phyloP scores from a whole-genome alignment of 2,797 vertebrate species.

The Momotus momota region DNA sequence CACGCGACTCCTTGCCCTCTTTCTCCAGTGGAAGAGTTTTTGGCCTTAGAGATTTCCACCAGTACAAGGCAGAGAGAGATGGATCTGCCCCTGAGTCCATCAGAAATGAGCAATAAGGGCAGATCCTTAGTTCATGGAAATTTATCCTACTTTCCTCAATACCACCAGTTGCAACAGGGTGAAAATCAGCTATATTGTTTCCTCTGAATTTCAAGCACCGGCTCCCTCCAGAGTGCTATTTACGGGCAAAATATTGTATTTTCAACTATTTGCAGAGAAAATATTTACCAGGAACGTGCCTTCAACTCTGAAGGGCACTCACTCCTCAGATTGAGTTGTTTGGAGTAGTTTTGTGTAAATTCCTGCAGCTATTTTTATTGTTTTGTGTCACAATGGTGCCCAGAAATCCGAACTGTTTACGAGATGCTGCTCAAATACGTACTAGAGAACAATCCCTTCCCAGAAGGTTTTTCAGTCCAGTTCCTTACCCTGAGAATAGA shows the following conservation, averaged over 20 bases:
- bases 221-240: background rate
- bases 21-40: background rate
- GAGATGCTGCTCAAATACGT: background rate
- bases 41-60: accelerated
- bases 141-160: too few relatives aligned
- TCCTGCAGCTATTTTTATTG: conserved; percentile 31
- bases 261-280: background rate
- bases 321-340: background rate
- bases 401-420: conserved; percentile 46
- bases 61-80: background rate
- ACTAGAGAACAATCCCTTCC: background rate
- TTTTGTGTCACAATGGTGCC: conserved; percentile 42
- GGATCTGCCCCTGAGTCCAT: accelerated
- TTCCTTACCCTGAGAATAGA: background rate
- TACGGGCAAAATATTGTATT: background rate
- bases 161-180: too few relatives aligned
- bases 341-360: conserved; percentile 8
- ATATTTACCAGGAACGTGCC: background rate
- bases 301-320: background rate
- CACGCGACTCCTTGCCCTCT: background rate
- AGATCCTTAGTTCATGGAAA: background rate
- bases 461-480: conserved; percentile 26
- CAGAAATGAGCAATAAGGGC: background rate
- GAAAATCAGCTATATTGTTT: background rate
- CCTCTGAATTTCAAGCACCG: background rate